Base-by-base conservation (phyloP, 64 coral and sea anemone genomes). In the Stichodactyla helianthus region DNA sequence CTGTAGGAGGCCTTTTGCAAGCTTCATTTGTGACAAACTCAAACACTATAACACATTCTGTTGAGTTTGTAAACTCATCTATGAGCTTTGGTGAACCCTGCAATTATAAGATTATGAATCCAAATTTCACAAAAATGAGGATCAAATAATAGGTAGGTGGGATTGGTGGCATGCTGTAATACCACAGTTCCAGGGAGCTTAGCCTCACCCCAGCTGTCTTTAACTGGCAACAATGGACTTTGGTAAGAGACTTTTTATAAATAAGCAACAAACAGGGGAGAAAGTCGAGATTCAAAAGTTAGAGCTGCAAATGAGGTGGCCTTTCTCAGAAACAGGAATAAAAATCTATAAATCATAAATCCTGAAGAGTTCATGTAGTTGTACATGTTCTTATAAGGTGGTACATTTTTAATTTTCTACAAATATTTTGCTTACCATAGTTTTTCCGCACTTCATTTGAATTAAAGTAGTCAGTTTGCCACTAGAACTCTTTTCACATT, bases 21-120 rank as follows among this genome's bases (percentile, higher is more conserved):
- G 90, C 95, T 84, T 98, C 92, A 71, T 83, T 98, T 79, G 95
- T 94, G 9, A 92, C 62, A 81, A 98, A 98, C 65, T 98, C 92
- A 90, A 98, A 94, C 31, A 94, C 82, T 50, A 56, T 78, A 17
- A 92, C 82, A 89, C 95, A 98, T 10, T 28, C 51, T 8, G 50
- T 87, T 7, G 76, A 55, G 28, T 70, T 56, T 15, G 86, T 83
- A 60, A 57, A 35, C 5, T 86, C 10, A 50, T 98, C 95, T 18
- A 84, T 81, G 23, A 98, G 74, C 59, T 94, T 84, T 74, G 92
- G 95, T 63, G 78, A 51, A 25, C 78, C 31, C 78, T 51, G 7
- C 17, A 51, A 81, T n/a, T 2, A 54, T 81, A 51, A 54, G 22
- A 70, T 18, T 50, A 1, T 17, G 31, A 54, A 79, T 50, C 77